A percentile compares a stretch with the other conserved stretches of the same genome.
phyloP scores from a whole-genome alignment of 2,113 vertebrate genomes.

The Hippopotamus amphibius region DNA sequence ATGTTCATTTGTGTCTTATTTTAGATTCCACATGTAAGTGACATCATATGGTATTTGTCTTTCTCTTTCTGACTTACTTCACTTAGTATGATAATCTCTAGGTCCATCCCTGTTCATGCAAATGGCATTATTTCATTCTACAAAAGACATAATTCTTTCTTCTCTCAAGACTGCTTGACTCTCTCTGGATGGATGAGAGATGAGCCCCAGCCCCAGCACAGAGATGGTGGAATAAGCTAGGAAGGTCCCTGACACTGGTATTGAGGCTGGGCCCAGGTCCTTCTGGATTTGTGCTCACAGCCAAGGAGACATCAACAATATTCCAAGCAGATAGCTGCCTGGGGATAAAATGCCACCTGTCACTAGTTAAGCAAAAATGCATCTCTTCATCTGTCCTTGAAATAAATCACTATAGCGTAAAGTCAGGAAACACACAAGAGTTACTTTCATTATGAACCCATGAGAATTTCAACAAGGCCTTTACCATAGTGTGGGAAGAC shows the following conservation, averaged over 20 bases:
- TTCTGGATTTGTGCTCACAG: not conserved
- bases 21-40: not conserved
- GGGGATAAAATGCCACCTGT: conserved; percentile 12
- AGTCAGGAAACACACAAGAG: conserved; percentile 22
- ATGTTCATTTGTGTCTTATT: not conserved
- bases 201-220: not conserved
- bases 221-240: not conserved
- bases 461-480: conserved; percentile 45
- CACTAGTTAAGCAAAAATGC: conserved; percentile 55
- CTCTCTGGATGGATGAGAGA: not conserved
- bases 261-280: not conserved
- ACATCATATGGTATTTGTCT: not conserved
- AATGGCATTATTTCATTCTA: not conserved
- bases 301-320: not conserved
- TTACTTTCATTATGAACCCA: conserved; percentile 41
- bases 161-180: not conserved
- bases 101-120: not conserved
- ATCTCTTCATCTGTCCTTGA: conserved; percentile 54
- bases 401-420: not conserved
- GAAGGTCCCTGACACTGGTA: not conserved
- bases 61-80: not conserved
- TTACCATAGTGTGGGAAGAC: not conserved
- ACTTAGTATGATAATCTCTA: not conserved
- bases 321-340: not conserved
- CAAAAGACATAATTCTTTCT: not conserved